Evolutionary conservation across 2,888 invertebrate species (phyloP), one percentile per base, ranked within the genome.

Genomic region (Choristoneura rosaceana): DNA sequence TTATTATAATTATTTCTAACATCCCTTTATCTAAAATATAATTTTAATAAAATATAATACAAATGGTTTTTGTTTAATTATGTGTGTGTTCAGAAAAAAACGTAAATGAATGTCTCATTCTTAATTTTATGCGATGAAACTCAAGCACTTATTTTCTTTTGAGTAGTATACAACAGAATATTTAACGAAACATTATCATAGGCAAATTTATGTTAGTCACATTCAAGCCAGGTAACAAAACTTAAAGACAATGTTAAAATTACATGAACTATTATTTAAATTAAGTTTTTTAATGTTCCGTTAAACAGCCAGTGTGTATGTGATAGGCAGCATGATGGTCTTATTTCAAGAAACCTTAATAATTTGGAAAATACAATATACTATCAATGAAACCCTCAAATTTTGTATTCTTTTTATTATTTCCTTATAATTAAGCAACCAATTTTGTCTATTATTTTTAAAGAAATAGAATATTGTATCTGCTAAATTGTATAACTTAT

Each of bases 401-500:
- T 62, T 10, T 62, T 8, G 41, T 43, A 25, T 62, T 62, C 17
- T 43, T 61, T 62, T 62, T 62, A 62, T 43, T 62, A 62, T 43
- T 62, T 62, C 43, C 62, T 62, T 62, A 62, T 45, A 62, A 62
- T 62, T 61, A 62, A 17, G 62, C 43, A 62, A 61, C 61, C 43
- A 61, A 62, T 62, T 62, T 62, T 7, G 43, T 43, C 62, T 62
- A 62, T 43, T 45, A 43, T 41, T 62, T 43, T 62, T 55, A 25
- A 55, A 62, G 17, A 62, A 62, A 45, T 62, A 59, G 59, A 55
- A 52, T 52, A 52, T 52, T 52, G 55, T 55, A 55, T 55, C 25
- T 55, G 55, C 55, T 55, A 55, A 55, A 55, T 55, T 55, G 12
- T 25, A 61, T 61, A 38, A 61, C 41, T 61, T 61, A 41, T 61